Evolutionary conservation across 2,113 vertebrate genomes (phyloP).

Genomic region (Sciurus niger): DNA sequence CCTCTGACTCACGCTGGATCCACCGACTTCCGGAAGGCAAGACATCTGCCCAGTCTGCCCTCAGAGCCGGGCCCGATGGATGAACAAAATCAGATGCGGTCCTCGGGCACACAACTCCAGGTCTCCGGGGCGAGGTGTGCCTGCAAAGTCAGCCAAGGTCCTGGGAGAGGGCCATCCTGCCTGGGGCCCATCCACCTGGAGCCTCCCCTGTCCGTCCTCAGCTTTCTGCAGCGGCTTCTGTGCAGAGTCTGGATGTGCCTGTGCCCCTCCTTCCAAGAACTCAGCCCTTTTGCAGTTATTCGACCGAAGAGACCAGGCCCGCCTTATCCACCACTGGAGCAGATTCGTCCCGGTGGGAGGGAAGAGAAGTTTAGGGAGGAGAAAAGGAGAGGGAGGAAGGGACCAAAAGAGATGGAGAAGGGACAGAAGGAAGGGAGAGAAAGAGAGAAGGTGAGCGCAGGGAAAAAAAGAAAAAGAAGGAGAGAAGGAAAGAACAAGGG

Average conservation of each 20-base stretch:
- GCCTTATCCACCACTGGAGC: background rate
- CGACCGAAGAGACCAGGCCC: background rate
- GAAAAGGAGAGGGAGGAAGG: background rate
- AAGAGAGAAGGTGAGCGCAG: too few relatives aligned
- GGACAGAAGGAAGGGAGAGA: background rate
- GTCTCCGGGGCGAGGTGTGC: rapidly evolving
- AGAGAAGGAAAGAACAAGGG: background rate
- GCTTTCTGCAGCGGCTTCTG: background rate
- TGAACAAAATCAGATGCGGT: background rate
- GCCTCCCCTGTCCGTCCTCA: background rate
- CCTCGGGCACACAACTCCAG: background rate
- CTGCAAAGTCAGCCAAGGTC: background rate
- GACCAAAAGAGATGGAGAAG: too few relatives aligned
- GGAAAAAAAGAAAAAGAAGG: background rate
- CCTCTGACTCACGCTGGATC: background rate
- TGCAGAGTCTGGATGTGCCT: rapidly evolving
- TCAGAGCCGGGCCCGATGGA: rapidly evolving
- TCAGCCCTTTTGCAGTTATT: background rate
- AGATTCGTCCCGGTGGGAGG: background rate
- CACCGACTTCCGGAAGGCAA: too few relatives aligned
- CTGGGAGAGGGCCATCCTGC: rapidly evolving
- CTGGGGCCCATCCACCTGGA: rapidly evolving
- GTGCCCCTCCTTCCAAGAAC: background rate
- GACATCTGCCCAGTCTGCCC: background rate
- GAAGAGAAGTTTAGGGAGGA: background rate